Evolutionary conservation across 2,797 vertebrate genomes (phyloP).

Genomic region (Galago senegalensis): DNA sequence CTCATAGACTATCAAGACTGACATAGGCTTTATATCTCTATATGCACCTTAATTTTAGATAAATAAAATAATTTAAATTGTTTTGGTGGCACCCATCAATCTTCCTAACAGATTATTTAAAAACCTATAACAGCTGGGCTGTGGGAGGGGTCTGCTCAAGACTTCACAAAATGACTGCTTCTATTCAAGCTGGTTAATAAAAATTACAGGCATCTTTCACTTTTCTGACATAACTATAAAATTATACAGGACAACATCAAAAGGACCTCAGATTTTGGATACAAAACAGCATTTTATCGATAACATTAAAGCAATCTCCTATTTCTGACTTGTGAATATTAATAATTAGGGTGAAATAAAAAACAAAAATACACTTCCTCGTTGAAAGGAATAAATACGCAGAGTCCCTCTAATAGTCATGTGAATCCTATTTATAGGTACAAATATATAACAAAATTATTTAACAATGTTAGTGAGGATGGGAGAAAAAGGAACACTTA

Average conservation of each 20-base stretch:
- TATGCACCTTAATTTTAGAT: slow-evolving; percentile 77
- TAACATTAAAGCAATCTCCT: slow-evolving; percentile 3
- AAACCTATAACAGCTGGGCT: not conserved
- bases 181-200: slow-evolving; percentile 25
- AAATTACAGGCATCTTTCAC: not conserved
- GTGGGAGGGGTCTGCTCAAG: not conserved
- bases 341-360: not conserved
- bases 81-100: slow-evolving; percentile 68
- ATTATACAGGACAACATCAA: slow-evolving; percentile 14
- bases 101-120: slow-evolving; percentile 57
- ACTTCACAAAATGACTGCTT: slow-evolving; percentile 3
- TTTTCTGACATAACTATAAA: slow-evolving; percentile 43
- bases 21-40: slow-evolving; percentile 61
- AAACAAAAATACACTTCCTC: not conserved
- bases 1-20: slow-evolving; percentile 18
- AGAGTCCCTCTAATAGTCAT: not conserved
- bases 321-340: slow-evolving; percentile 44
- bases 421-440: not conserved
- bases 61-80: slow-evolving; percentile 81
- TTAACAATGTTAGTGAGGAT: not conserved
- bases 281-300: slow-evolving; percentile 19
- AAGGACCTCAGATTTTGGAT: not conserved
- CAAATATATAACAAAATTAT: not conserved
- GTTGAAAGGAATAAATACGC: not conserved
- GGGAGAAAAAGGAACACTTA: not conserved